Evolutionary conservation across 1,140 invertebrate genomes (phyloP), one percentile per base, ranked within the genome.

Genomic region (Lordiphosa clarofinis): DNA sequence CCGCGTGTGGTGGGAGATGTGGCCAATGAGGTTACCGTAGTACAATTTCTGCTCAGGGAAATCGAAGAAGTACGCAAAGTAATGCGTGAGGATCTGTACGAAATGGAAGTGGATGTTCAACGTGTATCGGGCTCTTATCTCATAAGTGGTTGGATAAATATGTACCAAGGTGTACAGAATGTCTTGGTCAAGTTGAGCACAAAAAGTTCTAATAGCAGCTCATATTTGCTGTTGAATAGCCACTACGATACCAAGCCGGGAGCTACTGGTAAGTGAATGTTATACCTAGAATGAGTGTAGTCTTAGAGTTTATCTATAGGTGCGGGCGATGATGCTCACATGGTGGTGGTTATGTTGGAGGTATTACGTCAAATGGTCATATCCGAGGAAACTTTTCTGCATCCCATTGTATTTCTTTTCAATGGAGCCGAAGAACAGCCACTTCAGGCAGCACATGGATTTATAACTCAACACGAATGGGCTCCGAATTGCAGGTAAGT

Each of bases 191-290:
- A 92, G 89, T 89, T 97, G 39, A 92, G 92, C 24, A 89, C 91
- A 0, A 89, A 89, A 62, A 73, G 63, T 36, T 55, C 47, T 2
- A 74, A 65, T 0, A 81, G 75, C 21, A 35, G 81, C 39, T 61
- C 68, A 0, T 69, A 95, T 86, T 90, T 99, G 52, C 90, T 99
- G 39, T 91, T 99, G 47, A 99, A 98, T 90, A 98, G 97, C 88
- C 97, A 99, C 90, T 98, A 95, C 90, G 97, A 99, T 90, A 93
- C 95, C 40, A 95, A 97, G 78, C 91, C 94, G 37, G 94, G 94
- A 72, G 97, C 96, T 70, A 91, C 91, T 21, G 91, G 91, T 91
- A 52, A 56, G 39, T 37, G 1, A 4, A 5, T 10, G 11, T 7
- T 31, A 31, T 31, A 5, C 28, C 1, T 31, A 31, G 7, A 31